Evolutionary conservation across 2,797 vertebrate species (phyloP), one percentile per base, ranked within the genome.

Genomic region (Aselliscus stoliczkanus): DNA sequence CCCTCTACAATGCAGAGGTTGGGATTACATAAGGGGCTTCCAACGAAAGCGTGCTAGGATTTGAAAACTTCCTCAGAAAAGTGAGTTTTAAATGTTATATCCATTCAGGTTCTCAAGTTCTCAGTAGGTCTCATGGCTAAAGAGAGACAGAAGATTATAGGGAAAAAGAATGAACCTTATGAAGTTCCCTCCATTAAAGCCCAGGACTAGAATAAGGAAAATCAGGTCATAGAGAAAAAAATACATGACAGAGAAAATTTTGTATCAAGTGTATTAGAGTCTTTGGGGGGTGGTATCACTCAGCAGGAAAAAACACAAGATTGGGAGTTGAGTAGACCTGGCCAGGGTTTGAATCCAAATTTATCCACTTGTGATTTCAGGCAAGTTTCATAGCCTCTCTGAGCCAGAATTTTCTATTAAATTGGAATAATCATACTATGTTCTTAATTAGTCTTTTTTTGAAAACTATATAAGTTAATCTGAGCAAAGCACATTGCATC

Each of bases 361-460:
- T 95, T 93, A 88, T 50, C 31, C 15, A 79, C 20, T 64, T 84
- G 56, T 77, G 42, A 73, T 90, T 96, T 95, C 86, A 65, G 13
- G 34, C 12, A 97, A 96, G 69, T 93, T 94, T 54, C 52, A 90
- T 95, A 73, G 60, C 50, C 65, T 81, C 37, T 90, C 21, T 70
- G 39, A 90, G n/a, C 15, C 29, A 60, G 60, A 82, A 83, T 47
- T 91, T 88, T 90, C 15, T 86, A 77, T 79, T 94, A 50, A 88
- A 56, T 50, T 72, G 18, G n/a, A 85, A 62, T 85, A 56, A 42
- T 81, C 94, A 39, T 73, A 81, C 39, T 83, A 25, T 72, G 42
- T 94, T 27, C 29, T 91, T 96, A 88, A 93, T 42, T 69, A 90
- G 34, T 4, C 27, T 86, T 93, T 18, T 87, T 94, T 89, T 96